Base-by-base conservation (phyloP, 2,888 invertebrate genomes). In the Caradrina kadenii region DNA sequence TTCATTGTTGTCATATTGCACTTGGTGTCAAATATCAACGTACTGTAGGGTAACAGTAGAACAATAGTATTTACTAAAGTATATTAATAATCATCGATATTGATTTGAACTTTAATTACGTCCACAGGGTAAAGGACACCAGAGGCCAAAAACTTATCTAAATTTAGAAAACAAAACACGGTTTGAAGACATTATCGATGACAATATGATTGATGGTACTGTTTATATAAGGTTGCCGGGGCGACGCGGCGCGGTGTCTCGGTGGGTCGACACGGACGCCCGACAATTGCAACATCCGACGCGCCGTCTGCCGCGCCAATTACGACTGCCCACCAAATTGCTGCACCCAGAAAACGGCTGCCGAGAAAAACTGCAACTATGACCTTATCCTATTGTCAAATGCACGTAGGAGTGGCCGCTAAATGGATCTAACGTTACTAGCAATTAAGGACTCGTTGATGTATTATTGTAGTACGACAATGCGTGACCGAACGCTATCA, bases 231-330 rank as follows among this genome's bases (percentile, higher is more conserved):
- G 76, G 79, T 79, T 82, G 78, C 79, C 82, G 22, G 70, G 80
- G 81, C 58, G 76, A 81, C 76, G 72, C 63, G 53, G 35, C 73
- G 74, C 56, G 63, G 19, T 50, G 58, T 69, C 22, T 59, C 67
- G 72, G 55, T 59, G 62, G 63, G 68, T 69, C 73, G 73, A 63
- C 73, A 50, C 76, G 69, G 79, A 69, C 75, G 70, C 48, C 39
- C 19, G 67, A 80, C 91, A 94, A 94, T 94, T 94, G 93, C 89
- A 84, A 92, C 90, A 92, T 94, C 93, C 93, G 94, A 94, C 93
- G 91, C 88, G 91, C 90, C 90, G 94, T 94, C 95, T 95, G 73
- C 71, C 65, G 69, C 56, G 60, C 65, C 83, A 84, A 84, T 84
- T 93, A 92, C 88, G 87, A 84, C 86, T 83, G 87, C 88, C 90